Conservation (phyloP, 1,140 invertebrate species). For the Zaprionus africanus region DNA sequence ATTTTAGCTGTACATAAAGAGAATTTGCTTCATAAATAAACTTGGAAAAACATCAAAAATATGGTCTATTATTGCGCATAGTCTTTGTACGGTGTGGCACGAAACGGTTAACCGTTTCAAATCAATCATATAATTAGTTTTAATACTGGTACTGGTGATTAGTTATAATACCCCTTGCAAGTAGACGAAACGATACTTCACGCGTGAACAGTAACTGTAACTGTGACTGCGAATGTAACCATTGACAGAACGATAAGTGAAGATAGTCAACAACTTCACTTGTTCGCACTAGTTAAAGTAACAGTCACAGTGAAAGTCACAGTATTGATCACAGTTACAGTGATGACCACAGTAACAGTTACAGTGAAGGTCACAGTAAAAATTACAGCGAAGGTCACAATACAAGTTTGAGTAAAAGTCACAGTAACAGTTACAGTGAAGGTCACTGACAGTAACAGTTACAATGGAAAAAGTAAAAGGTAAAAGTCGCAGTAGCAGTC, state of each 20-base stretch:
- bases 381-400: not conserved
- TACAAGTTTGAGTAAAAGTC: not conserved
- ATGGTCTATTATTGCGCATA: slow-evolving; percentile 4
- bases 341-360: not conserved
- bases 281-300: no score
- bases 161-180: not conserved
- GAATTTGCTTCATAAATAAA: slow-evolving; percentile 65
- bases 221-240: not conserved
- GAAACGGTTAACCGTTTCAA: slow-evolving; percentile 40
- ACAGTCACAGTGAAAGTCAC: not conserved
- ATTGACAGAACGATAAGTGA: no score
- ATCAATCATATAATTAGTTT: not conserved
- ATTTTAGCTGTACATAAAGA: slow-evolving; percentile 61
- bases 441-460: not conserved
- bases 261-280: no score
- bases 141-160: not conserved
- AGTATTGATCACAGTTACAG: not conserved
- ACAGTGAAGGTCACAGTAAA: not conserved
- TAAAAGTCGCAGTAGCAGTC: no score
- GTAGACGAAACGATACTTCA: not conserved
- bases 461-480: no score
- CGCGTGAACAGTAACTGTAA: not conserved
- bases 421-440: not conserved
- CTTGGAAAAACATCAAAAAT: slow-evolving; percentile 7
- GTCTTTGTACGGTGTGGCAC: not conserved